Evolutionary conservation across 2,888 invertebrate genomes (phyloP), one percentile per base, ranked within the genome.

Genomic region (Epirrhoe alternata): DNA sequence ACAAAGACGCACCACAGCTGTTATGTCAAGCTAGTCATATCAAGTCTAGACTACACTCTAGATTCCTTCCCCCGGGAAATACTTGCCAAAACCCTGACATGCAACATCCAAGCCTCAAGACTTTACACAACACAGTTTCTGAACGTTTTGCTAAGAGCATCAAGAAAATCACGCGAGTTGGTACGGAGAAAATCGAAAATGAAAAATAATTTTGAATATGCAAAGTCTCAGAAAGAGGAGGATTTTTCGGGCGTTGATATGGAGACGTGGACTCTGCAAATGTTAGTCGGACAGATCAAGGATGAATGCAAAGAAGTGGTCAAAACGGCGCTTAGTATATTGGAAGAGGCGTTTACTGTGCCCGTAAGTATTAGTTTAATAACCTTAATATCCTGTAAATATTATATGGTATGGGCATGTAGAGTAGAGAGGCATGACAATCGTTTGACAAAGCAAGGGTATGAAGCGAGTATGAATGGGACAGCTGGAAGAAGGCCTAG

Each of bases 341-440:
- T 99, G 51, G 97, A 98, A 81, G 99, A 99, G 92, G 97, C 98
- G n/a, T 97, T 97, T 83, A 97, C 98, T 87, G 96, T 98, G 71
- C 95, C 96, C 82, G 97, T 97, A 78, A 94, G 63, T n/a, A n/a
- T n/a, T n/a, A n/a, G n/a, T n/a, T n/a, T n/a, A n/a, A n/a, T n/a
- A n/a, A n/a, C n/a, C n/a, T n/a, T n/a, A n/a, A n/a, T n/a, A n/a
- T n/a, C n/a, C n/a, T n/a, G n/a, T n/a, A n/a, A n/a, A n/a, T n/a
- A n/a, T n/a, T n/a, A n/a, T n/a, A n/a, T n/a, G n/a, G n/a, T n/a
- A n/a, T n/a, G n/a, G n/a, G n/a, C n/a, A n/a, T n/a, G n/a, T n/a
- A n/a, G n/a, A n/a, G n/a, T n/a, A n/a, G n/a, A n/a, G n/a, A n/a
- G n/a, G n/a, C n/a, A n/a, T n/a, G n/a, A n/a, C n/a, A n/a, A n/a